phyloP scores from a whole-genome alignment of 2,888 invertebrate genomes.

The Drosophila mayaguana region DNA sequence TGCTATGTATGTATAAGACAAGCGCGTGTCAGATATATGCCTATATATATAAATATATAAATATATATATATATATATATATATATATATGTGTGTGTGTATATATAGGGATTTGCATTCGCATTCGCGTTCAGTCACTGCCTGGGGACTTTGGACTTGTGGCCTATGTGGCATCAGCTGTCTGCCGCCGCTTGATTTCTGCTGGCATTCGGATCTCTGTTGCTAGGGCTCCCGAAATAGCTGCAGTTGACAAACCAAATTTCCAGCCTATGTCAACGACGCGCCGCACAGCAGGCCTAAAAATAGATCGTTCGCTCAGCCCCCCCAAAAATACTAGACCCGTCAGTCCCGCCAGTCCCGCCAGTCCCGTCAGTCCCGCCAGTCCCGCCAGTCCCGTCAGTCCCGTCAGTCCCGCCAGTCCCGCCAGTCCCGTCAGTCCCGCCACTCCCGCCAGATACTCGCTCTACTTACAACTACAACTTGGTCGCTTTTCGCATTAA shows the following conservation, averaged over 20 bases:
- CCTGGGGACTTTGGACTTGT: constrained; percentile 45
- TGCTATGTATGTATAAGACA: background rate
- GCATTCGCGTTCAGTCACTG: constrained; percentile 26
- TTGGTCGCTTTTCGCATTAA: constrained; percentile 68
- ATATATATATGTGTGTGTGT: constrained; percentile 1
- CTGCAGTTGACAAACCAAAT: constrained; percentile 49
- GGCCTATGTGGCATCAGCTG: constrained; percentile 53
- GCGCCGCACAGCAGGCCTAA: constrained; percentile 32
- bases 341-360: too few species aligned
- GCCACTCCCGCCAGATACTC: background rate
- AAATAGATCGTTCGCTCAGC: constrained; percentile 61
- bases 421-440: background rate
- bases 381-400: background rate
- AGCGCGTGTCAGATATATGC: background rate
- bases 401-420: background rate
- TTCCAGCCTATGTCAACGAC: constrained; percentile 75
- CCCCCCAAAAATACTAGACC: constrained; percentile 23
- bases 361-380: background rate
- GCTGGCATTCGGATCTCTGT: constrained; percentile 36
- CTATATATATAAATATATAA: constrained; percentile 3
- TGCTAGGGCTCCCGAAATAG: constrained; percentile 48
- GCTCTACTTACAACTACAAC: constrained; percentile 4
- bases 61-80: constrained; percentile 1
- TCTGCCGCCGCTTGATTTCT: constrained; percentile 24
- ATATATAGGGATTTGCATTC: constrained; percentile 20